phyloP scores from a whole-genome alignment of 1,140 invertebrate species.

The Drosophila parvula region DNA sequence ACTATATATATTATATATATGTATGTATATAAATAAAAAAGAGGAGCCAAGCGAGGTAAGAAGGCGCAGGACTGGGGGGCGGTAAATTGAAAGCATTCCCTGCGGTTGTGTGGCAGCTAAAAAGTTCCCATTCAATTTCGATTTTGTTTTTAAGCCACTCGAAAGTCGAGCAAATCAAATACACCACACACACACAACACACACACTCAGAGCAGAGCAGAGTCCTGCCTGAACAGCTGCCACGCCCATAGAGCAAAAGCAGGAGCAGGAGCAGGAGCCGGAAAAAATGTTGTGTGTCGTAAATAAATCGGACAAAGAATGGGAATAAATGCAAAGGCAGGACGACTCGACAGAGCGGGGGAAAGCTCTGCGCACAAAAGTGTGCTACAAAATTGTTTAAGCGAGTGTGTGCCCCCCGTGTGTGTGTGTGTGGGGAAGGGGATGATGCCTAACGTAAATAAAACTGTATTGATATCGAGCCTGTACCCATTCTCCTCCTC shows the following conservation, averaged over 20 bases:
- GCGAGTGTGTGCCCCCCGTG: conserved; percentile 11
- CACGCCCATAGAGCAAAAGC: conserved; percentile 32
- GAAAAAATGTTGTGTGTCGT: conserved; percentile 48
- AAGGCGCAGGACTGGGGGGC: neutral
- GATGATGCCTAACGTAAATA: conserved; percentile 67
- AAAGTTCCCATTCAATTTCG: conserved; percentile 65
- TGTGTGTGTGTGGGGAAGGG: neutral
- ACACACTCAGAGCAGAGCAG: neutral
- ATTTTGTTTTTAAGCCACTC: conserved; percentile 54
- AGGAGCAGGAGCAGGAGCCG: neutral
- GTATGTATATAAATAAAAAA: neutral
- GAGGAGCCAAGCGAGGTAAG: too few relatives aligned
- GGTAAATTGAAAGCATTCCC: conserved; percentile 26
- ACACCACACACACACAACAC: conserved; percentile 10
- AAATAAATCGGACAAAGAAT: conserved; percentile 46
- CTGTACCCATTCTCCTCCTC: neutral
- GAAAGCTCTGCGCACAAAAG: conserved; percentile 49
- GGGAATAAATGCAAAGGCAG: conserved; percentile 6
- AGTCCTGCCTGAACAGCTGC: conserved; percentile 7
- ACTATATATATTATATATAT: neutral
- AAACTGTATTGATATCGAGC: conserved; percentile 72
- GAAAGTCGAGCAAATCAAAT: conserved; percentile 65
- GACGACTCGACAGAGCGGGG: neutral
- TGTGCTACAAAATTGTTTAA: conserved; percentile 69
- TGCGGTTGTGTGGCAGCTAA: conserved; percentile 24